phyloP scores from a whole-genome alignment of 2,888 invertebrate genomes.

The Thymelicus acteon region DNA sequence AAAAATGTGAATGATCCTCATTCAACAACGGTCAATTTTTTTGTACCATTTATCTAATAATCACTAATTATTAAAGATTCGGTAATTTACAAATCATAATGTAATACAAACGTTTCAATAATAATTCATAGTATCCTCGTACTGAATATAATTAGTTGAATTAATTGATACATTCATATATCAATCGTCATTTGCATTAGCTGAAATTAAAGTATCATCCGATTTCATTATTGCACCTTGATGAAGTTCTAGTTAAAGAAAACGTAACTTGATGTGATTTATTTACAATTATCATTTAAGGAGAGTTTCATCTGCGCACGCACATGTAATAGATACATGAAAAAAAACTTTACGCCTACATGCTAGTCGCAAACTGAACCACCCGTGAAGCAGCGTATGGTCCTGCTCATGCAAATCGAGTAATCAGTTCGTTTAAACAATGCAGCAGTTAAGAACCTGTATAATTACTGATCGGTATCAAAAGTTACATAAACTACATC shows the following conservation, averaged over 20 bases:
- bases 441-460: conserved; percentile 26
- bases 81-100: neutral
- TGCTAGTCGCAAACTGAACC: neutral
- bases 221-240: too few relatives aligned
- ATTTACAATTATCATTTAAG: too few relatives aligned
- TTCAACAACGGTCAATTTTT: too few relatives aligned
- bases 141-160: too few relatives aligned
- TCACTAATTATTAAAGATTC: neutral
- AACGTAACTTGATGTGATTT: too few relatives aligned
- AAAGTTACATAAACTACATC: conserved; percentile 5
- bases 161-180: too few relatives aligned
- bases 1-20: too few relatives aligned
- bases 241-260: too few relatives aligned
- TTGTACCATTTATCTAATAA: too few relatives aligned
- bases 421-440: conserved; percentile 21
- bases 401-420: conserved; percentile 24
- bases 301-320: too few relatives aligned
- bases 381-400: conserved; percentile 16
- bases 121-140: neutral
- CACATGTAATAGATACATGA: neutral
- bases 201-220: too few relatives aligned
- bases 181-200: too few relatives aligned
- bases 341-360: conserved; percentile 11
- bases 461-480: conserved; percentile 28
- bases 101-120: neutral